A percentile compares a stretch with the other conserved stretches of the same genome.
phyloP scores from a whole-genome alignment of 2,888 invertebrate genomes.

The Argyresthia goedartella region DNA sequence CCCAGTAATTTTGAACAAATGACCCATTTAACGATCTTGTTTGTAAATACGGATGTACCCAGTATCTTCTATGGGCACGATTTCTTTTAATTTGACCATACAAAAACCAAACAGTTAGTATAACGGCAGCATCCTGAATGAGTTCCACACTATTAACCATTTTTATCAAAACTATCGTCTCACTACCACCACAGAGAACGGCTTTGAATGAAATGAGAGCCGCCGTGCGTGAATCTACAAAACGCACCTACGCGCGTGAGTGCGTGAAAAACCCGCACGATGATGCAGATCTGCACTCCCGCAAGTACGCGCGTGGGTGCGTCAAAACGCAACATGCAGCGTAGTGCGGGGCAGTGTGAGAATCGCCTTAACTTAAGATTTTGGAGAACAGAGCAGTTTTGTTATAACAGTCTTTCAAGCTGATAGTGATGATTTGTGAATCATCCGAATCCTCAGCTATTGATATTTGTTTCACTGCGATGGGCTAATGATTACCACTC shows the following conservation, averaged over 20 bases:
- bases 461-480: too few relatives aligned
- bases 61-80: slow-evolving; percentile 7
- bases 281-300: slow-evolving; percentile 1
- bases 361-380: too few relatives aligned
- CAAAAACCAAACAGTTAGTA: slow-evolving; percentile 8
- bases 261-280: neutral
- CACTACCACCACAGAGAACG: neutral
- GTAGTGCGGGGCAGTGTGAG: neutral
- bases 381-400: too few relatives aligned
- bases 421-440: too few relatives aligned
- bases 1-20: slow-evolving; percentile 7
- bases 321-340: slow-evolving; percentile 2
- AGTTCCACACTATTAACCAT: slow-evolving; percentile 4
- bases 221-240: slow-evolving; percentile 1
- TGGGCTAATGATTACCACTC: too few relatives aligned
- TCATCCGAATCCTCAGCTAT: too few relatives aligned
- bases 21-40: slow-evolving; percentile 8
- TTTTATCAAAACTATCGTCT: slow-evolving; percentile 1
- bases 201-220: neutral
- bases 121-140: slow-evolving; percentile 8
- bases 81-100: slow-evolving; percentile 6
- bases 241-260: slow-evolving; percentile 1
- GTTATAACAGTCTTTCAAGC: too few relatives aligned
- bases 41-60: slow-evolving; percentile 8
- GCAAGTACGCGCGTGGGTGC: slow-evolving; percentile 1